A percentile compares a stretch with the other conserved stretches of the same genome.
Conservation (phyloP, 2,888 invertebrate species). For the Lacanobia oleracea region DNA sequence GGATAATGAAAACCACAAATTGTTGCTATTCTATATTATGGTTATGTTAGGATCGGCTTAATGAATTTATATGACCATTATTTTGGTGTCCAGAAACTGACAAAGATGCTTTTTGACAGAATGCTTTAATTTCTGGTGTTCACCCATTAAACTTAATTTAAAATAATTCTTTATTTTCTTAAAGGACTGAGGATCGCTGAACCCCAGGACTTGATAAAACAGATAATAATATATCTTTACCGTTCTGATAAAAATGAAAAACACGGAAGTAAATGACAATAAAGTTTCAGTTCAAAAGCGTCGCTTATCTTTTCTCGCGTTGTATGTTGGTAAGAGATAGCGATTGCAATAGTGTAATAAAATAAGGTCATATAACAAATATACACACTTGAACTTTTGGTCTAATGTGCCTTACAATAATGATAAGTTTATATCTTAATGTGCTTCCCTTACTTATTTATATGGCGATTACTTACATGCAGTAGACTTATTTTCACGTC, state of each 20-base stretch:
- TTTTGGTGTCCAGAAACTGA: background rate
- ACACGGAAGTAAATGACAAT: too few relatives aligned
- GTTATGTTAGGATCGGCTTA: background rate
- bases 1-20: conserved; percentile 1
- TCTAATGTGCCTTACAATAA: conserved; percentile 15
- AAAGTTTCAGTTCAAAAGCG: background rate
- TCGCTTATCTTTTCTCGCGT: background rate
- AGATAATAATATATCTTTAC: too few relatives aligned
- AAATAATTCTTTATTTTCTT: too few relatives aligned
- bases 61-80: background rate
- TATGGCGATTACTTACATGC: conserved; percentile 53
- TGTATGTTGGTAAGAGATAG: background rate
- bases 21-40: background rate
- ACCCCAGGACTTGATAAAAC: too few relatives aligned
- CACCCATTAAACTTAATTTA: too few relatives aligned
- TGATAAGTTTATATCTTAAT: conserved; percentile 31
- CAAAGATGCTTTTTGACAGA: too few relatives aligned
- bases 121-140: too few relatives aligned
- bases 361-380: background rate
- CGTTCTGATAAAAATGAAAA: background rate
- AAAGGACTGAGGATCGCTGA: too few relatives aligned
- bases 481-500: conserved; percentile 33
- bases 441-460: conserved; percentile 39
- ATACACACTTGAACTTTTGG: conserved; percentile 10
- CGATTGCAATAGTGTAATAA: background rate